Evolutionary conservation across 2,888 invertebrate species (phyloP).

Genomic region (Dioctria linearis): DNA sequence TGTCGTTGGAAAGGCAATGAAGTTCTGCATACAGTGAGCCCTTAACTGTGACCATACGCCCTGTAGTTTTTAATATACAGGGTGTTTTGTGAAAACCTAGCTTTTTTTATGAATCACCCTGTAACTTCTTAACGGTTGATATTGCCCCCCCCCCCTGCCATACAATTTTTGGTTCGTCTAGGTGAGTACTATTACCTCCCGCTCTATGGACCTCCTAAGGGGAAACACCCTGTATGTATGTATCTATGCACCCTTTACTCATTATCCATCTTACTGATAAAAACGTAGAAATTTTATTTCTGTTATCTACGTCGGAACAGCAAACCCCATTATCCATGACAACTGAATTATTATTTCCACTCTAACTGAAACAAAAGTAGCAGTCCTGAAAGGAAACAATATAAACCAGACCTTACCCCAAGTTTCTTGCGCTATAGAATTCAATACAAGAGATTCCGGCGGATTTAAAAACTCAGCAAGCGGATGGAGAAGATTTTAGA

Average conservation of each 20-base stretch:
- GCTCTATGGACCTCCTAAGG: no score
- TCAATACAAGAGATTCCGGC: constrained; percentile 33
- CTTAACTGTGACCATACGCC: no score
- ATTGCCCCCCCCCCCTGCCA: no score
- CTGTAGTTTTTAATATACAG: no score
- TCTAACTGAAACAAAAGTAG: constrained; percentile 8
- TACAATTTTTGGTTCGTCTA: no score
- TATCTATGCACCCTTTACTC: neutral
- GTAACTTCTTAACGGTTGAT: no score
- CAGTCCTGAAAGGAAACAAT: constrained; percentile 12
- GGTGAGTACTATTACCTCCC: no score
- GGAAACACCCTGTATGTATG: no score
- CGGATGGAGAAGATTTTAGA: constrained; percentile 2
- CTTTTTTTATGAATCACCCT: no score
- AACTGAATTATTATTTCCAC: constrained; percentile 26
- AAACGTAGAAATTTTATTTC: constrained; percentile 17
- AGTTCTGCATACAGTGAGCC: no score
- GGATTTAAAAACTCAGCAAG: constrained; percentile 34
- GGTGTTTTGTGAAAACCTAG: no score
- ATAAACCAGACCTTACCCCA: neutral
- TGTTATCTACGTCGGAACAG: neutral
- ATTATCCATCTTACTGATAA: neutral
- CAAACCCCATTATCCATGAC: constrained; percentile 13
- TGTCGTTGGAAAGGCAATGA: no score
- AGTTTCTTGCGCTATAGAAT: constrained; percentile 36